Percentiles rank a stretch among this genome's conserved stretches.
Evolutionary conservation across 1,140 invertebrate genomes (phyloP).

Genomic region (Drosophila azteca): DNA sequence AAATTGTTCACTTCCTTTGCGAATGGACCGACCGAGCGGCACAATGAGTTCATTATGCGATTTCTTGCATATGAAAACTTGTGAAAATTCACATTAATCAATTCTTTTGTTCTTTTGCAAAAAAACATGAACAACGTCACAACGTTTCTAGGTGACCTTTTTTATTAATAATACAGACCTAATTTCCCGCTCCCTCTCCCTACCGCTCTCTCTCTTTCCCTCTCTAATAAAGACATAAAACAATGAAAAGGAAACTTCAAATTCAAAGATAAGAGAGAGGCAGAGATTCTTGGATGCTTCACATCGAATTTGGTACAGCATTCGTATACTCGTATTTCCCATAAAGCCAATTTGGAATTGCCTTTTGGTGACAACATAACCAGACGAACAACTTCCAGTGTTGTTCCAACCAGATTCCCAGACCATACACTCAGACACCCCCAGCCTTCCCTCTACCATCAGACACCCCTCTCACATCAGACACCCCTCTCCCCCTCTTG

Average conservation of each 20-base stretch:
- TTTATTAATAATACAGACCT: constrained; percentile 47
- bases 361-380: constrained; percentile 50
- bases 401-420: constrained; percentile 10
- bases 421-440: constrained; percentile 26
- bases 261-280: not conserved
- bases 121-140: constrained; percentile 20
- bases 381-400: constrained; percentile 38
- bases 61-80: constrained; percentile 44
- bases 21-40: constrained; percentile 3
- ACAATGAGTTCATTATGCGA: constrained; percentile 73
- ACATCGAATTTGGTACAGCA: no score
- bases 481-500: not conserved
- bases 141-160: constrained; percentile 59
- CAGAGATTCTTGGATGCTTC: not conserved
- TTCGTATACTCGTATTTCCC: constrained; percentile 28
- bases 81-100: constrained; percentile 76
- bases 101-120: constrained; percentile 71
- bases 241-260: constrained; percentile 20
- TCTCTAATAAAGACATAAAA: constrained; percentile 16
- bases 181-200: no score
- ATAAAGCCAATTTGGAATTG: constrained; percentile 21
- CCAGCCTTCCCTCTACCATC: constrained; percentile 11
- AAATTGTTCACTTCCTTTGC: constrained; percentile 74
- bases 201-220: constrained; percentile 10
- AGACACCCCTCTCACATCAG: constrained; percentile 8